Evolutionary conservation across 2,888 invertebrate species (phyloP).

Genomic region (Agrypnus murinus): DNA sequence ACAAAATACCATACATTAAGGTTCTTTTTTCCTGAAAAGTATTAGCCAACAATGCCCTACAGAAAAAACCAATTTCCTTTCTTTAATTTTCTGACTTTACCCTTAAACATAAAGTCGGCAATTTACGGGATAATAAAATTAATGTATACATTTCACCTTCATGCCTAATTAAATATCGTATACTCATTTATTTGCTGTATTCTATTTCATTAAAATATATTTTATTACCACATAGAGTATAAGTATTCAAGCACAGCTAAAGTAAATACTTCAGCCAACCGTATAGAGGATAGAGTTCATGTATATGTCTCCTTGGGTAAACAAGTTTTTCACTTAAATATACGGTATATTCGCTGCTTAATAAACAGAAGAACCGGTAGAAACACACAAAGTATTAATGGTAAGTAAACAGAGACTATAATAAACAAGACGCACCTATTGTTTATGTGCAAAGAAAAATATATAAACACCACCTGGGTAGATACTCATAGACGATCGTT

Average conservation of each 20-base stretch:
- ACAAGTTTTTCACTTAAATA: slow-evolving; percentile 10
- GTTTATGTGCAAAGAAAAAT: neutral
- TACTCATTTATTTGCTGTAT: no score
- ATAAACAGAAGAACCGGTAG: slow-evolving; percentile 22
- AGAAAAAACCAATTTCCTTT: no score
- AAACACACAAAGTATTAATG: slow-evolving; percentile 9
- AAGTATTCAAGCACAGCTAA: neutral
- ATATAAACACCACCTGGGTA: slow-evolving; percentile 5
- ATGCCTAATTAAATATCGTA: no score
- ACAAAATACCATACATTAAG: no score
- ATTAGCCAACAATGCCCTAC: no score
- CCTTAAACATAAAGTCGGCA: no score
- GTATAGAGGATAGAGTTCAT: neutral
- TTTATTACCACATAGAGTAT: neutral
- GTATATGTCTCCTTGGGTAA: neutral
- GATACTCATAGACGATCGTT: neutral
- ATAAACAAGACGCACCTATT: slow-evolving; percentile 7
- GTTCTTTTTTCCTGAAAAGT: no score
- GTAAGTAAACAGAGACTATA: slow-evolving; percentile 9
- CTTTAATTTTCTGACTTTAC: no score
- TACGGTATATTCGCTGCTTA: slow-evolving; percentile 11
- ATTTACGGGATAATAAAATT: no score
- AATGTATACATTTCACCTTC: no score
- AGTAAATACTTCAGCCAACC: slow-evolving; percentile 2
- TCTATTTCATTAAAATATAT: no score